These are phyloP conservation scores for Schizotus pectinicornis DNA, from an alignment of 2,888 invertebrate species.

Conservation along the genomic window DNA sequence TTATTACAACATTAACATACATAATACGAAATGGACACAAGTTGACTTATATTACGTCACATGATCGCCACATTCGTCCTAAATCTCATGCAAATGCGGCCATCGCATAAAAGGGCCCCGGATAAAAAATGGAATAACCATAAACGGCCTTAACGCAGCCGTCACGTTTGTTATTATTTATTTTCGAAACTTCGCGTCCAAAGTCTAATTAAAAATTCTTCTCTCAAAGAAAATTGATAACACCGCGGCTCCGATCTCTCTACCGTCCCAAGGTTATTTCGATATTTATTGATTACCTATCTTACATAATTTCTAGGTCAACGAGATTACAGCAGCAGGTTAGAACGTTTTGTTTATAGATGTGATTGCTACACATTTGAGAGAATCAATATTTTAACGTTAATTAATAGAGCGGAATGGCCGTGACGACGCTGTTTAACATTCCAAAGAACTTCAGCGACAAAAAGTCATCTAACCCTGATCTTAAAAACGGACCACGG, in stretches of 20 bases:
- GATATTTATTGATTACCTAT: slow-evolving; percentile 42
- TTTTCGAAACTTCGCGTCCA: not conserved
- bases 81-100: not conserved
- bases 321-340: slow-evolving; percentile 34
- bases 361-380: slow-evolving; percentile 21
- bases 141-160: slow-evolving; percentile 16
- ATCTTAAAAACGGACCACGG: too few relatives aligned
- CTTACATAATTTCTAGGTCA: slow-evolving; percentile 46
- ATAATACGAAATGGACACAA: slow-evolving; percentile 1
- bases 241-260: slow-evolving; percentile 2
- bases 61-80: not conserved
- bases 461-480: not conserved
- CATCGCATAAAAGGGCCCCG: not conserved
- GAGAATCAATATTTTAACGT: slow-evolving; percentile 18
- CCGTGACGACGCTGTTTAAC: slow-evolving; percentile 15
- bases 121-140: slow-evolving; percentile 1
- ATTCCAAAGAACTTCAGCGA: slow-evolving; percentile 1
- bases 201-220: not conserved
- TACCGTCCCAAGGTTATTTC: slow-evolving; percentile 36
- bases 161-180: slow-evolving; percentile 1
- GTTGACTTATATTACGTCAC: slow-evolving; percentile 3
- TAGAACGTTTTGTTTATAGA: slow-evolving; percentile 36
- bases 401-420: slow-evolving; percentile 27
- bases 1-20: slow-evolving; percentile 9
- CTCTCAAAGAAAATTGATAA: not conserved